phyloP scores from a whole-genome alignment of 2,797 vertebrate genomes.

The Alectoris magna region DNA sequence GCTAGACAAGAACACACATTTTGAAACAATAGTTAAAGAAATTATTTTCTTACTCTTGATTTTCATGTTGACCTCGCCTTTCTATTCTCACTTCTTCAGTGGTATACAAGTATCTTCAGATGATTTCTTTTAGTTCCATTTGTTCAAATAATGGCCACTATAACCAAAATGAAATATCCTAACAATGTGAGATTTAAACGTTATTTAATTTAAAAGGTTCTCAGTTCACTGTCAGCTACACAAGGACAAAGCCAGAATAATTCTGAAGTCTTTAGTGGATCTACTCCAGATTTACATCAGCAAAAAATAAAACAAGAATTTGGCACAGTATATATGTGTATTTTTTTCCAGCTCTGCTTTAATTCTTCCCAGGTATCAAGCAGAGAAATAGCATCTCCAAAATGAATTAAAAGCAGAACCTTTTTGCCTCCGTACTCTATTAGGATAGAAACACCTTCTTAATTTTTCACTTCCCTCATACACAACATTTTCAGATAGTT shows the following conservation, averaged over 20 bases:
- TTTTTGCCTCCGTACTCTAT: constrained; percentile 52
- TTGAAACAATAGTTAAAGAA: neutral
- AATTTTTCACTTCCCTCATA: constrained; percentile 64
- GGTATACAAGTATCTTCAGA: constrained; percentile 37
- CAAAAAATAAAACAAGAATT: constrained; percentile 25
- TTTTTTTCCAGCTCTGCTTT: constrained; percentile 28
- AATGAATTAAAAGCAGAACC: constrained; percentile 50
- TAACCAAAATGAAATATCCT: constrained; percentile 47
- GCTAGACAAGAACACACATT: constrained; percentile 14
- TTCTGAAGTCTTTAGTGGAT: constrained; percentile 44
- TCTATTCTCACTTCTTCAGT: constrained; percentile 2
- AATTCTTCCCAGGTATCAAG: constrained; percentile 57
- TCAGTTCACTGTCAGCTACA: constrained; percentile 44
- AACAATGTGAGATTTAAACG: neutral
- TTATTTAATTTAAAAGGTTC: constrained; percentile 44
- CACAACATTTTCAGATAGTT: constrained; percentile 62
- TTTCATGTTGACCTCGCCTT: neutral
- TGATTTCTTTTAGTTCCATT: constrained; percentile 35
- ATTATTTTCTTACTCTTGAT: constrained; percentile 26
- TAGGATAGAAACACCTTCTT: constrained; percentile 69
- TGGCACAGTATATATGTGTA: neutral
- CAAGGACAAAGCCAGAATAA: constrained; percentile 50
- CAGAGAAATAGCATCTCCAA: constrained; percentile 2
- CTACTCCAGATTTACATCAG: constrained; percentile 52
- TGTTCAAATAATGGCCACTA: constrained; percentile 40